These are phyloP conservation scores for Dynastes grantii DNA, from an alignment of 2,888 invertebrate genomes.

Conservation along the genomic window DNA sequence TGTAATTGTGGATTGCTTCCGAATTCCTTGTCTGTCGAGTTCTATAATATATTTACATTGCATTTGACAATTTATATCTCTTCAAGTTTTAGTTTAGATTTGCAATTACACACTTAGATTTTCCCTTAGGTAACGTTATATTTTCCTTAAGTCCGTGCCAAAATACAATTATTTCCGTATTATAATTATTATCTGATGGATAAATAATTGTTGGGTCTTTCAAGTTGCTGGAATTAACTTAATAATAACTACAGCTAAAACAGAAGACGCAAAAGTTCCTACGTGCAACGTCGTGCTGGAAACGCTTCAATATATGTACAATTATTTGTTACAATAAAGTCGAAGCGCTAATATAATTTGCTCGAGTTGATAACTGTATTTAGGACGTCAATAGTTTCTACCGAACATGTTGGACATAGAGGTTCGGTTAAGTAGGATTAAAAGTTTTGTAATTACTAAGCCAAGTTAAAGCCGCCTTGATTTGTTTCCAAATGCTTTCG, in stretches of 20 bases:
- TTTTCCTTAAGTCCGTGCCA: too few relatives aligned
- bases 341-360: constrained; percentile 42
- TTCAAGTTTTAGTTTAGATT: too few relatives aligned
- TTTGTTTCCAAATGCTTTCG: constrained; percentile 42
- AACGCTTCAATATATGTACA: constrained; percentile 23
- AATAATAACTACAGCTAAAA: constrained; percentile 1
- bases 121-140: too few relatives aligned
- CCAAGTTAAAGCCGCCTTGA: constrained; percentile 44
- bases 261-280: background rate
- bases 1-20: too few relatives aligned
- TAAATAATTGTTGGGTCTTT: background rate
- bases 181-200: too few relatives aligned
- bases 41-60: too few relatives aligned
- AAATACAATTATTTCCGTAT: too few relatives aligned
- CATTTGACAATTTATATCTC: too few relatives aligned
- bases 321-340: constrained; percentile 41
- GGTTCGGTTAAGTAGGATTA: constrained; percentile 46
- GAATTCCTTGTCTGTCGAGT: too few relatives aligned
- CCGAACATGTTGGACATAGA: constrained; percentile 44
- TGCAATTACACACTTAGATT: too few relatives aligned
- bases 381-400: constrained; percentile 39
- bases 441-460: constrained; percentile 46
- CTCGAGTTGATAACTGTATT: constrained; percentile 44
- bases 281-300: constrained; percentile 13
- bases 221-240: constrained; percentile 8